These are phyloP conservation scores for Papilio helenus DNA, from an alignment of 1,140 invertebrate species.

Conservation along the genomic window DNA sequence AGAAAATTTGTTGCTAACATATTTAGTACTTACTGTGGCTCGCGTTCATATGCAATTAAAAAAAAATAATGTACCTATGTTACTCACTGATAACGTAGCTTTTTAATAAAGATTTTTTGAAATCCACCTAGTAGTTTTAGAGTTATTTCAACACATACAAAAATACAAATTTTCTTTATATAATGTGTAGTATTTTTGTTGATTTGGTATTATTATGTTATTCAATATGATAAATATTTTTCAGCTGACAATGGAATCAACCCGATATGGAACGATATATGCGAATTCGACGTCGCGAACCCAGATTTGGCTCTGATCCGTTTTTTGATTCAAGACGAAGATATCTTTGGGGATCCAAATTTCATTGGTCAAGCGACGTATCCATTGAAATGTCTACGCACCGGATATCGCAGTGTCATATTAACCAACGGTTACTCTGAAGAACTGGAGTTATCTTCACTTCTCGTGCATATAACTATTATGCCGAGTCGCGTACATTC, in stretches of 20 bases:
- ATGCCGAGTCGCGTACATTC: conserved; percentile 40
- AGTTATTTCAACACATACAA: too few relatives aligned
- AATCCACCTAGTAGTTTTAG: too few relatives aligned
- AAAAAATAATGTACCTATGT: too few relatives aligned
- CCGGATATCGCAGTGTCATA: conserved; percentile 95
- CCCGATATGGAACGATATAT: conserved; percentile 96
- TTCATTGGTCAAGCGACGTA: conserved; percentile 98
- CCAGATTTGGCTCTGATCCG: conserved; percentile 95
- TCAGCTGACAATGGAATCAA: conserved; percentile 98
- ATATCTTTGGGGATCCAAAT: conserved; percentile 98
- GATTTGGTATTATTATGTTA: background rate
- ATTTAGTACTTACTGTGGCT: too few relatives aligned
- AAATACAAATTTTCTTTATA: too few relatives aligned
- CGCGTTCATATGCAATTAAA: too few relatives aligned
- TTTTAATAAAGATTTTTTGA: too few relatives aligned
- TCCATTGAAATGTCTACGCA: conserved; percentile 89
- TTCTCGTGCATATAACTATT: conserved; percentile 90
- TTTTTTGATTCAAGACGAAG: conserved; percentile 98
- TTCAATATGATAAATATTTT: conserved; percentile 25
- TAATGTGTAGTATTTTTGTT: too few relatives aligned
- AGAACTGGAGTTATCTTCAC: conserved; percentile 95
- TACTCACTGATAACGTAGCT: too few relatives aligned
- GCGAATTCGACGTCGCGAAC: conserved; percentile 94
- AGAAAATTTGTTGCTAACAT: too few relatives aligned
- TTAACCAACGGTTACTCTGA: conserved; percentile 96